phyloP scores from a whole-genome alignment of 2,888 invertebrate species.

The Amphipyra berbera region DNA sequence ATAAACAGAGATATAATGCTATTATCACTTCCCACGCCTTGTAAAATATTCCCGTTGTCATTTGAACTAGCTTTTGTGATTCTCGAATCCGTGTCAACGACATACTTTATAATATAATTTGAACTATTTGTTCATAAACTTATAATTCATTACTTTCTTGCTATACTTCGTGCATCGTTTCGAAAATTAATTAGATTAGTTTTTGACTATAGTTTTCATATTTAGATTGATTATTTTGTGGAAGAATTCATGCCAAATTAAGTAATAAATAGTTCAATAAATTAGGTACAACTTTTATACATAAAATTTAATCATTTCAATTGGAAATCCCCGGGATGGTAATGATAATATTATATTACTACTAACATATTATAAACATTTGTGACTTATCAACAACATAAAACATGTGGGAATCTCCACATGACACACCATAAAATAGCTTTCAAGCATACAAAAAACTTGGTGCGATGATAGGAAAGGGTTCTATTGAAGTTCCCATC shows the following conservation, averaged over 20 bases:
- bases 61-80: slow-evolving; percentile 5
- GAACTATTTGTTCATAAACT: not conserved
- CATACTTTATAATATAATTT: slow-evolving; percentile 4
- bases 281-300: too few relatives aligned
- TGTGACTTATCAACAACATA: not conserved
- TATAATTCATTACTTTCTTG: too few relatives aligned
- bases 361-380: slow-evolving; percentile 9
- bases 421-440: slow-evolving; percentile 33
- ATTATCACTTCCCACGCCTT: slow-evolving; percentile 23
- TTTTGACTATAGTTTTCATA: too few relatives aligned
- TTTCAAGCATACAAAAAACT: slow-evolving; percentile 29
- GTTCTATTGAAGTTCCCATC: not conserved
- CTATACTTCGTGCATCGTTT: not conserved
- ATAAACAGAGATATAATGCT: slow-evolving; percentile 18
- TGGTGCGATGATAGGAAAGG: slow-evolving; percentile 28
- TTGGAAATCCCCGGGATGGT: too few relatives aligned
- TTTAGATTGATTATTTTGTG: too few relatives aligned
- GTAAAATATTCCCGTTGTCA: slow-evolving; percentile 13
- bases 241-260: too few relatives aligned
- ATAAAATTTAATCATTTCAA: too few relatives aligned
- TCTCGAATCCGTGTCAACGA: slow-evolving; percentile 22
- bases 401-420: slow-evolving; percentile 10
- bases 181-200: too few relatives aligned
- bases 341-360: too few relatives aligned
- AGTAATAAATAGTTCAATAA: too few relatives aligned